Evolutionary conservation across 2,113 vertebrate genomes (phyloP), one percentile per base, ranked within the genome.

Genomic region (Tichodroma muraria): DNA sequence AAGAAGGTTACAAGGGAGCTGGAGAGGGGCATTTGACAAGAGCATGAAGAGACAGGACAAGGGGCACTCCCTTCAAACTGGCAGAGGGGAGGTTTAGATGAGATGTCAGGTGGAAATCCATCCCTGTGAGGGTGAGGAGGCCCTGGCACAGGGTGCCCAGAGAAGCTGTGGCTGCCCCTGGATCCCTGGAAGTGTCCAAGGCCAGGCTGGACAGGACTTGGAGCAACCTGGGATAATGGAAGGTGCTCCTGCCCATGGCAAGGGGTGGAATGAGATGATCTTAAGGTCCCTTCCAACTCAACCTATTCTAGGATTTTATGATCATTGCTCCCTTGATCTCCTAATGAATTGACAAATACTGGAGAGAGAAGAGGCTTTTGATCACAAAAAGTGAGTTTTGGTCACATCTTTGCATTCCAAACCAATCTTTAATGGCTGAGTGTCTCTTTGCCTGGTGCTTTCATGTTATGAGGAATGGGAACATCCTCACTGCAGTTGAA

Each of bases 171-270:
- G 40, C 12, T 76, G 40, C 14, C 25, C 40, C 44, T 72, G 80
- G 57, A 59, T 45, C 23, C 27, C 21, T 61, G 63, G 70, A 1
- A 49, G 15, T 56, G 71, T 5, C 11, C 63, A 76, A 63, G 47
- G 25, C 35, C 35, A 20, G 56, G 25, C 0, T 76, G 31, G 79
- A 4, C 0, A 0, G 25, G 25, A 18, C 15, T 63, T 56, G 15
- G 35, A 89, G 12, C 35, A 24, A 0, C 22, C 49, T 77, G 79
- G 87, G 22, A 4, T 0, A 1, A 15, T 28, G 63, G 13, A 2
- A 83, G 2, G 8, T 69, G 70, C 49, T 21, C n/a, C 17, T 69
- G 40, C 30, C 21, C 14, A 17, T 35, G 10, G 10, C 25, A 76
- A 14, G 10, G 19, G 3, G 6, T 35, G 21, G 35, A 1, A 27